Evolutionary conservation across 2,888 invertebrate species (phyloP).

Genomic region (Orthosia cruda): DNA sequence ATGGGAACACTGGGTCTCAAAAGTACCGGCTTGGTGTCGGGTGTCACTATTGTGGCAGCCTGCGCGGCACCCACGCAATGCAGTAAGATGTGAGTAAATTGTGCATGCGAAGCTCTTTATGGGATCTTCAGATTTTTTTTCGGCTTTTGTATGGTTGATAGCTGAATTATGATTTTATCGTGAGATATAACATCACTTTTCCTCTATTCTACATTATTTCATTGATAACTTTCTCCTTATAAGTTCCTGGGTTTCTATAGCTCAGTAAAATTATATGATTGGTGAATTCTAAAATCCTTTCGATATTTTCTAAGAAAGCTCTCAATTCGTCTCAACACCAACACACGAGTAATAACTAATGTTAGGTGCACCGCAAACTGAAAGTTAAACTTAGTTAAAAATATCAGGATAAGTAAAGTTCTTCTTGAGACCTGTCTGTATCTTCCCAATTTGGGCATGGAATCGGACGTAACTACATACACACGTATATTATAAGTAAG

Average conservation of each 20-base stretch:
- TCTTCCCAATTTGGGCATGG: background rate
- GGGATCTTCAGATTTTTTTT: conserved; percentile 32
- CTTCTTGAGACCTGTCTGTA: background rate
- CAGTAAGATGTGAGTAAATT: conserved; percentile 66
- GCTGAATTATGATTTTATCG: conserved; percentile 41
- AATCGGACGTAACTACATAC: background rate
- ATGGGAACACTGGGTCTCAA: conserved; percentile 77
- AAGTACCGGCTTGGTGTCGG: conserved; percentile 86
- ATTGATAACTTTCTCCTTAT: background rate
- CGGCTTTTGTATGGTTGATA: conserved; percentile 31
- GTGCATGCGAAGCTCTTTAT: conserved; percentile 60
- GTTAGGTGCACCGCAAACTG: background rate
- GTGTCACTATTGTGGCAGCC: conserved; percentile 85
- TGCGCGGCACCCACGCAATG: conserved; percentile 84
- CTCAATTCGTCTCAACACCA: background rate
- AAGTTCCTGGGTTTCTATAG: background rate
- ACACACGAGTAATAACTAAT: background rate
- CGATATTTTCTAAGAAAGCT: background rate
- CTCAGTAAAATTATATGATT: background rate
- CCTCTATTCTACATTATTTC: background rate
- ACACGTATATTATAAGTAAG: background rate
- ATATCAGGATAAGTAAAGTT: background rate
- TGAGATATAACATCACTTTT: conserved; percentile 16
- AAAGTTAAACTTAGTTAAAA: background rate
- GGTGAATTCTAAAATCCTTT: background rate